Evolutionary conservation across 2,113 vertebrate genomes (phyloP).

Genomic region (Trichomycterus rosablanca): DNA sequence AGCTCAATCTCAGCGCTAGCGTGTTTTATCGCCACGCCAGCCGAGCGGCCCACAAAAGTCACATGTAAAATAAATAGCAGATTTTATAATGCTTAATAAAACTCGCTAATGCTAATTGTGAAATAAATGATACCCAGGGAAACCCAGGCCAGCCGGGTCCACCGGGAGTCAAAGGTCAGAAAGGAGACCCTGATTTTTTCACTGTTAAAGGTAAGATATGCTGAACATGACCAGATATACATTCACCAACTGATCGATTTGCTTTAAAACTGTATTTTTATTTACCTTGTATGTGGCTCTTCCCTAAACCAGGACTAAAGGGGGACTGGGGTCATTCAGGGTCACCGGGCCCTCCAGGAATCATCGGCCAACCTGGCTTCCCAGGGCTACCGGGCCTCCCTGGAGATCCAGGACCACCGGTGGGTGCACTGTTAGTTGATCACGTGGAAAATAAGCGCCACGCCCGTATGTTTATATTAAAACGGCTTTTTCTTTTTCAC

Average conservation of each 20-base stretch:
- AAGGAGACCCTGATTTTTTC: constrained; percentile 46
- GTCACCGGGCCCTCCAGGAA: constrained; percentile 32
- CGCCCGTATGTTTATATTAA: not conserved
- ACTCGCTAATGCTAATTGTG: not conserved
- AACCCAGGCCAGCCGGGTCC: constrained; percentile 68
- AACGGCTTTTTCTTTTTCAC: not conserved
- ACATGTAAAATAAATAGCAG: too few species aligned
- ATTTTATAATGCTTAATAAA: too few species aligned
- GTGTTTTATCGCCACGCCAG: too few species aligned
- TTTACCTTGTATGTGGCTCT: not conserved
- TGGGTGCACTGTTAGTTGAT: constrained; percentile 55
- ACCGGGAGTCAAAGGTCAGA: constrained; percentile 67
- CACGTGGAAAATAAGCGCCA: too few species aligned
- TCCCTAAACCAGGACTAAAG: constrained; percentile 10
- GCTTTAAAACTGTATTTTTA: too few species aligned
- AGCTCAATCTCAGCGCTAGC: too few species aligned
- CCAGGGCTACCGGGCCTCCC: constrained; percentile 63
- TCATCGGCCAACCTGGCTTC: constrained; percentile 52
- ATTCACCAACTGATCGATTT: too few species aligned
- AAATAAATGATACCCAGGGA: not conserved
- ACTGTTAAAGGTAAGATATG: constrained; percentile 49
- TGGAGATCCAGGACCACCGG: constrained; percentile 74
- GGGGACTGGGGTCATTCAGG: constrained; percentile 42
- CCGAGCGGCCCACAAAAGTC: too few species aligned
- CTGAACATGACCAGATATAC: too few species aligned